Conservation (phyloP, 1,140 invertebrate species). For the Aphaenogaster rudis region DNA sequence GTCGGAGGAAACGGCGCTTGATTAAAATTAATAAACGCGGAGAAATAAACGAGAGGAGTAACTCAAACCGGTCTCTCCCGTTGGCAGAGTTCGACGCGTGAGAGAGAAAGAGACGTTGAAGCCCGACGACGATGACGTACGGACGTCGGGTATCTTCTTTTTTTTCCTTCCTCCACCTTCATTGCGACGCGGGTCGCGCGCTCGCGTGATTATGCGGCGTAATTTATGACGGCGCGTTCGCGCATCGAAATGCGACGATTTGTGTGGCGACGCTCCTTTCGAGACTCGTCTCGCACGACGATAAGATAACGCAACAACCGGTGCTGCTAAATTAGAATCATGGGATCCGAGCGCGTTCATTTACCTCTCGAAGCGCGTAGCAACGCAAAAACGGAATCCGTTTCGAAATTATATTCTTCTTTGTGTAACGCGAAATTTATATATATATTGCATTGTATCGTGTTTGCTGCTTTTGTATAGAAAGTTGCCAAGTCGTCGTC, state of each 20-base stretch:
- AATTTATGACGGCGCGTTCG: conserved; percentile 30
- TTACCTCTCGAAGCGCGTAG: neutral
- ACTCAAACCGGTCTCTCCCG: neutral
- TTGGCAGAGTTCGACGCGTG: neutral
- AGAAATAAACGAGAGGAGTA: neutral
- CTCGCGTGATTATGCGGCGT: conserved; percentile 21
- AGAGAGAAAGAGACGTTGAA: neutral
- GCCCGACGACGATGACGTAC: neutral
- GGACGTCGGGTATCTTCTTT: neutral
- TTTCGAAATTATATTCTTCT: neutral
- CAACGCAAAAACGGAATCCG: neutral
- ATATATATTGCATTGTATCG: neutral
- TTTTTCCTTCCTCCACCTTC: neutral
- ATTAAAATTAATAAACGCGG: conserved; percentile 29
- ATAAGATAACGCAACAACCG: conserved; percentile 19
- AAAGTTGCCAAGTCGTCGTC: neutral
- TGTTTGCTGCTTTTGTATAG: neutral
- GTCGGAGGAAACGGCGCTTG: neutral
- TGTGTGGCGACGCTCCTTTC: neutral
- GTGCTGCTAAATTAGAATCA: neutral
- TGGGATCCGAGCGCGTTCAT: neutral
- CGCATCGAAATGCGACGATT: conserved; percentile 26
- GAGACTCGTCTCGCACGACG: neutral
- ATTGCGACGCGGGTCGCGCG: conserved; percentile 13
- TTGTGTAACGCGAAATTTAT: neutral